Base-by-base conservation (phyloP, 1,140 invertebrate species). In the Mamestra configurata region DNA sequence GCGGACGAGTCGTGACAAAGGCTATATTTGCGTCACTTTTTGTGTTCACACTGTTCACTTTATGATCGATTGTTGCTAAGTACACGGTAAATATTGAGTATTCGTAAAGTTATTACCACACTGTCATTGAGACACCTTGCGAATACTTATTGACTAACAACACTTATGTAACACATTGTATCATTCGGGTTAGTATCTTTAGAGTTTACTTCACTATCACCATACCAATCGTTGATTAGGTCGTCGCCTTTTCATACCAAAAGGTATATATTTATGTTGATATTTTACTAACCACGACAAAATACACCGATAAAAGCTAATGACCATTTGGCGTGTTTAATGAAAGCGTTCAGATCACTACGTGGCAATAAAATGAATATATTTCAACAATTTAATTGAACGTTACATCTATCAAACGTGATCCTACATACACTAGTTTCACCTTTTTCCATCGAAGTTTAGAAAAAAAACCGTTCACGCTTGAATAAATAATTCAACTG, bases 381-480 rank as follows among this genome's bases (percentile, higher is more conserved):
- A 53, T 79, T 84, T 77, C 75, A 82, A 79, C 51, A 40, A 61
- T 80, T 76, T 80, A 75, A 83, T 80, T 80, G 43, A 75, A 72
- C 77, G 68, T 75, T 51, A 66, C 40, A 57, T 68, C 57, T 31
- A 79, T 75, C 43, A 75, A 53, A 75, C 20, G 22, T 43, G 40
- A 79, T 66, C n/a, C 27, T 31, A 43, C 59, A n/a, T n/a, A n/a
- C n/a, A 27, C 66, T 64, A 66, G 59, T 79, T 79, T 75, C 59
- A 66, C 55, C 37, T 43, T 53, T 75, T 75, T 43, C 53, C 27
- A 49, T 40, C 49, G 61, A 77, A 66, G 35, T 22, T 37, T 77
- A 37, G 20, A 55, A 51, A 68, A n/a, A 68, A 64, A 77, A 51
- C 43, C 35, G 31, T 46, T 57, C 24, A 24, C 68, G 68, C 68